A percentile compares a stretch with the other conserved stretches of the same genome.
These are phyloP conservation scores for Echinometra lucunter DNA, from an alignment of 53 echinoderm and acorn worm species.

Conservation along the genomic window DNA sequence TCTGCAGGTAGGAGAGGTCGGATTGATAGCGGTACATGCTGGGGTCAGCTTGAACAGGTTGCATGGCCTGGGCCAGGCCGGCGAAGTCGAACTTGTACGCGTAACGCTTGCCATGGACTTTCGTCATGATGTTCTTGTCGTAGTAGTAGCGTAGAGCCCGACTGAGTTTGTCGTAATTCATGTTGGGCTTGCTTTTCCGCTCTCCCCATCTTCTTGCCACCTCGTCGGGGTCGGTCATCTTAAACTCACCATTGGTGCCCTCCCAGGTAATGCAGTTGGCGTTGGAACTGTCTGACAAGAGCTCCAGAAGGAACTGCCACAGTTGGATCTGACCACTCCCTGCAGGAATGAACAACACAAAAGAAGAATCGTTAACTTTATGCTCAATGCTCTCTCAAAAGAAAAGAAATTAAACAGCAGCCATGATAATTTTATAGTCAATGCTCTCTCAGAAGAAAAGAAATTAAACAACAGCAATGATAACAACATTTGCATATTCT, in stretches of 20 bases:
- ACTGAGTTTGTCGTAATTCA: conserved; percentile 99
- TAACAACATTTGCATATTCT: too few species aligned
- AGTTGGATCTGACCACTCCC: conserved; percentile 99
- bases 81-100: conserved; percentile 99
- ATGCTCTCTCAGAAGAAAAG: too few species aligned
- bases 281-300: conserved; percentile 94
- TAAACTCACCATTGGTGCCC: conserved; percentile 99
- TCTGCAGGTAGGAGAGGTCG: conserved; percentile 88
- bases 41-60: conserved; percentile 95
- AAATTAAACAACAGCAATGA: too few species aligned
- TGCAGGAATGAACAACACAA: conserved; percentile 54
- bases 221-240: conserved; percentile 99
- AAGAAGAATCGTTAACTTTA: too few species aligned
- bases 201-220: conserved; percentile 99
- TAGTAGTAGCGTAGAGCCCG: conserved; percentile 98
- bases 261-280: conserved; percentile 99
- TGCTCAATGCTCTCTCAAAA: too few species aligned
- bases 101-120: conserved; percentile 99
- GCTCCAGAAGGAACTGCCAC: conserved; percentile 98
- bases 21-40: conserved; percentile 97
- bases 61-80: conserved; percentile 97
- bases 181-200: conserved; percentile 97
- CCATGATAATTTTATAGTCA: too few species aligned
- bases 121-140: conserved; percentile 99
- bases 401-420: too few species aligned